Percentiles rank a stretch among this genome's conserved stretches.
phyloP scores from a whole-genome alignment of 2,888 invertebrate species.

The Parochlus steinenii region DNA sequence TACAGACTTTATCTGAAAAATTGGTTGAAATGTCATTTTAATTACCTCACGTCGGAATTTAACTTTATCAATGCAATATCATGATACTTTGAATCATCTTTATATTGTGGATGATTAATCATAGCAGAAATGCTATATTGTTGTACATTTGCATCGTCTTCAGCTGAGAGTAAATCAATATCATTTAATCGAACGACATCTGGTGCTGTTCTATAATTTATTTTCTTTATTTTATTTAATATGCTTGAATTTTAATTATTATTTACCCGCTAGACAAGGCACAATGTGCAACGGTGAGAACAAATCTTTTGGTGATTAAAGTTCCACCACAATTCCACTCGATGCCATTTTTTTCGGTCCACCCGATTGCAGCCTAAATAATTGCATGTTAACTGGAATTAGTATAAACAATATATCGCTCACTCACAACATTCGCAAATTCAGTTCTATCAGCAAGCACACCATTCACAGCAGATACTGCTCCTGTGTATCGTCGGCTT shows the following conservation, averaged over 20 bases:
- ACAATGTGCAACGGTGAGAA: conserved; percentile 27
- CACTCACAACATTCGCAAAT: conserved; percentile 8
- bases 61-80: conserved; percentile 13
- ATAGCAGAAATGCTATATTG: conserved; percentile 9
- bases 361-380: conserved; percentile 21
- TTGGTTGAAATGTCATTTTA: conserved; percentile 14
- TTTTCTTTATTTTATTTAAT: not conserved
- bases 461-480: conserved; percentile 1
- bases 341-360: conserved; percentile 16
- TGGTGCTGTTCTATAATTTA: not conserved
- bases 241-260: not conserved
- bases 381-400: too few species aligned
- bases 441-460: conserved; percentile 1
- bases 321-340: conserved; percentile 28
- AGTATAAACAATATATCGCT: too few species aligned
- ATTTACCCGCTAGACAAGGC: conserved; percentile 20
- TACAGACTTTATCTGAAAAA: conserved; percentile 18
- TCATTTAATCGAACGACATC: conserved; percentile 12
- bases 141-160: conserved; percentile 12
- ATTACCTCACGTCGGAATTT: conserved; percentile 13
- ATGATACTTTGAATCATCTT: not conserved
- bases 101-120: conserved; percentile 10
- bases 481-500: not conserved
- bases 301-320: conserved; percentile 24
- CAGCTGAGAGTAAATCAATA: conserved; percentile 9